Percentiles rank a stretch among this genome's conserved stretches.
Evolutionary conservation across 1,140 invertebrate species (phyloP).

Genomic region (Solen grandis): DNA sequence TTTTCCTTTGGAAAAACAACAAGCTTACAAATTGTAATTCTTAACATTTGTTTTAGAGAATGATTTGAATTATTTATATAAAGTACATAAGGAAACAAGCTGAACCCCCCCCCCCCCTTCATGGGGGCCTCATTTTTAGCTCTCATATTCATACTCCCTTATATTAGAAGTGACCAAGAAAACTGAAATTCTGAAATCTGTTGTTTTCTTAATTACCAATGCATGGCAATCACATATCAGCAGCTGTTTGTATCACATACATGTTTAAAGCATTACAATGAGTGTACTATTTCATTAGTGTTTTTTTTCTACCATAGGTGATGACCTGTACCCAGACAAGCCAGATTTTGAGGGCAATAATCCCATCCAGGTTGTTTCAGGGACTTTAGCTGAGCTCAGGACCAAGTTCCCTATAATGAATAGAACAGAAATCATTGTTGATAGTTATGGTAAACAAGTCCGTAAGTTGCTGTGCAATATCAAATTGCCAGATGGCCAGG

Average conservation of each 20-base stretch:
- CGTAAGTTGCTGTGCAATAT: constrained; percentile 47
- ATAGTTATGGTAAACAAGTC: not conserved
- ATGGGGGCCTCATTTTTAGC: no score
- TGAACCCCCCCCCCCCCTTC: no score
- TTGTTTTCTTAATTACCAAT: not conserved
- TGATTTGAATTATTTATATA: no score
- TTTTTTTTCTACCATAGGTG: constrained; percentile 60
- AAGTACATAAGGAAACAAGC: no score
- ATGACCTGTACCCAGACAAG: constrained; percentile 67
- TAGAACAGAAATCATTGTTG: constrained; percentile 19
- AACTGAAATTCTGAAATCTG: not conserved
- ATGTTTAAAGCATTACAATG: not conserved
- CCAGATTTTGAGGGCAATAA: constrained; percentile 58
- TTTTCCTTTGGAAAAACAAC: no score
- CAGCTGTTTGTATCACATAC: not conserved
- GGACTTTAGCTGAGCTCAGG: constrained; percentile 47
- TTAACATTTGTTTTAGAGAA: no score
- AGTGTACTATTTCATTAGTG: no score
- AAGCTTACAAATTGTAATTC: no score
- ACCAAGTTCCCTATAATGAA: constrained; percentile 50
- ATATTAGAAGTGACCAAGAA: no score
- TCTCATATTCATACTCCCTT: no score
- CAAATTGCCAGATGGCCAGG: constrained; percentile 40
- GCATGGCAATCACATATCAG: not conserved
- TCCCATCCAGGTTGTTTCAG: not conserved